Evolutionary conservation across 2,113 vertebrate species (phyloP).

Genomic region (Acanthisitta chloris): DNA sequence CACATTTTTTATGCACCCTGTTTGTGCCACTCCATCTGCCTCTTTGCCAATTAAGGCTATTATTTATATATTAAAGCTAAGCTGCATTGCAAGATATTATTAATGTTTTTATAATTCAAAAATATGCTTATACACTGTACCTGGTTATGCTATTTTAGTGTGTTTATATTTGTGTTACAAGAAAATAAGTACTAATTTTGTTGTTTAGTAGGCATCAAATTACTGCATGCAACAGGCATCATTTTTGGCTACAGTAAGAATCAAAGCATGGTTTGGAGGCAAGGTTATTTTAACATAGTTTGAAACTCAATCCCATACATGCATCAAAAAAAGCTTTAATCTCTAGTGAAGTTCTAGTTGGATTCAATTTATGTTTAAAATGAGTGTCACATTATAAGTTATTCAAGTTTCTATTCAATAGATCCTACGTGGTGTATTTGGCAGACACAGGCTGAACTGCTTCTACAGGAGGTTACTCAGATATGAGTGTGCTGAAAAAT

Average conservation of each 20-base stretch:
- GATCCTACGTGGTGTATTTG: not conserved
- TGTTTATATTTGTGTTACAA: not conserved
- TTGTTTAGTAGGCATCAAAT: not conserved
- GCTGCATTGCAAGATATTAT: not conserved
- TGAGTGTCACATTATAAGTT: not conserved
- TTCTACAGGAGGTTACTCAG: not conserved
- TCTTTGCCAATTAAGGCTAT: not conserved
- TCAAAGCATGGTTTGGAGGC: not conserved
- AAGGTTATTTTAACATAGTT: not conserved
- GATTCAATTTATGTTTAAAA: not conserved
- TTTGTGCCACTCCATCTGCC: not conserved
- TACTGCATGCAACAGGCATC: not conserved
- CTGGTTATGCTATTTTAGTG: not conserved
- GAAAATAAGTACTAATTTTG: not conserved
- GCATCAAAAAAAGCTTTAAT: not conserved
- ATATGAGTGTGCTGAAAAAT: not conserved
- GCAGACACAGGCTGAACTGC: not conserved
- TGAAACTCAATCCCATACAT: not conserved
- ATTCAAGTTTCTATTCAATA: not conserved
- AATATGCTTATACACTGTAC: not conserved
- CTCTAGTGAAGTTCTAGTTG: not conserved
- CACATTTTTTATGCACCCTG: not conserved
- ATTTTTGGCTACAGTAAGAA: not conserved
- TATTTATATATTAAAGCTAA: not conserved
- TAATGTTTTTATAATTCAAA: not conserved